Evolutionary conservation across 2,797 vertebrate species (phyloP), one percentile per base, ranked within the genome.

Genomic region (Cyclura pinguis): DNA sequence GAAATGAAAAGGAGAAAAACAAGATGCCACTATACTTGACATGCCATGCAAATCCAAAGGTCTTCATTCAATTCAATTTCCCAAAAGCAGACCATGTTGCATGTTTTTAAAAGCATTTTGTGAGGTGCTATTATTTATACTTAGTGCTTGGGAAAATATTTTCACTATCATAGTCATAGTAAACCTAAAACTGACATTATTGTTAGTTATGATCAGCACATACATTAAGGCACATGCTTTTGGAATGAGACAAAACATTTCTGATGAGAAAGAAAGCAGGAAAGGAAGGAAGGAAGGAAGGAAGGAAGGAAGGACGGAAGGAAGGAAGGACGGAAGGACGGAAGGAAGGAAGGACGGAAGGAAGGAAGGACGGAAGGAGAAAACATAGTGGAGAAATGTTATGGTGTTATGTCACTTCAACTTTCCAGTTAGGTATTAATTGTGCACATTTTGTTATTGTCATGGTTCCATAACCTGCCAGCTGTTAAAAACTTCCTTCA

Each of bases 401-500:
- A 95, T 95, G 96, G 92, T 87, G 89, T 93, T 91, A 29, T 32
- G 69, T 85, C 90, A 92, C 38, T 32, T n/a, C 80, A 72, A 20
- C 64, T 38, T 92, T 86, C 92, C 35, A 35, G 55, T 83, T 57
- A 69, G 64, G 50, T 89, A 92, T 84, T 89, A 92, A 83, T 27
- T 85, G 91, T 3, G 78, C 67, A 83, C 42, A 52, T 52, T 52
- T 52, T 52, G 6, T 52, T 59, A 22, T 80, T 88, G 89, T 27
- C 72, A 18, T 52, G 69, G 77, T 59, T 32, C 88, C 27, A 8
- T 12, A 42, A 55, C 88, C 85, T 35, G 88, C 91, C 69, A 35
- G 57, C 81, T 76, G 89, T 95, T 94, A 93, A 85, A 88, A 91
- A 67, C 59, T 95, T 67, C 95, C 95, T 94, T 96, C 97, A 98